Evolutionary conservation across 1,140 invertebrate genomes (phyloP), one percentile per base, ranked within the genome.

Genomic region (Zaprionus ornatus): DNA sequence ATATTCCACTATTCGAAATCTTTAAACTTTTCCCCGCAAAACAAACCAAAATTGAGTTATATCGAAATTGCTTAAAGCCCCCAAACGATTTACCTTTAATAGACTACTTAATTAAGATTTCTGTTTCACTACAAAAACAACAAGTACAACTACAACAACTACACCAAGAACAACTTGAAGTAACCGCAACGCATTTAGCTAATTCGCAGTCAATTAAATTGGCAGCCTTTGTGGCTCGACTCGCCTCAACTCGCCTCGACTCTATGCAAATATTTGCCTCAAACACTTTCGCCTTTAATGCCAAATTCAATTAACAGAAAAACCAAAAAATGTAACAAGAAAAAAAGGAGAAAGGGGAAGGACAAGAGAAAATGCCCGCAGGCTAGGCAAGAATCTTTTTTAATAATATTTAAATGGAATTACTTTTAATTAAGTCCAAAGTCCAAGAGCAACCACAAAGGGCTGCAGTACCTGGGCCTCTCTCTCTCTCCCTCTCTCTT

Each of bases 341-440:
- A 61, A 37, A 19, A 19, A 42, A 52, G 23, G n/a, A 23, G 40
- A 15, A 42, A 12, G 62, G 23, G 32, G 25, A 9, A n/a, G 6
- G 12, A 42, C 6, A 54, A 52, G 21, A 21, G 48, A 85, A 79
- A 86, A 86, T 69, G 50, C 63, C 83, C 77, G 37, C 54, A 77
- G 52, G 56, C 56, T 56, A 42, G 57, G 23, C 79, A 37, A 71
- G 69, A 77, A 78, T 77, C 80, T 74, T 67, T 79, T 80, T 77
- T 76, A 77, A 83, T 83, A 88, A 75, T 87, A 84, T 90, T 81
- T 84, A 90, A 88, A 84, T 90, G 77, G 74, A 81, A 90, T 88
- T 88, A 84, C 85, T 84, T 88, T 88, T 88, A 87, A 88, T 88
- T 90, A 88, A 84, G 85, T 88, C 81, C 71, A 61, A 59, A 62